Base-by-base conservation (phyloP, 1,140 invertebrate species). In the Phocides pigmalion region DNA sequence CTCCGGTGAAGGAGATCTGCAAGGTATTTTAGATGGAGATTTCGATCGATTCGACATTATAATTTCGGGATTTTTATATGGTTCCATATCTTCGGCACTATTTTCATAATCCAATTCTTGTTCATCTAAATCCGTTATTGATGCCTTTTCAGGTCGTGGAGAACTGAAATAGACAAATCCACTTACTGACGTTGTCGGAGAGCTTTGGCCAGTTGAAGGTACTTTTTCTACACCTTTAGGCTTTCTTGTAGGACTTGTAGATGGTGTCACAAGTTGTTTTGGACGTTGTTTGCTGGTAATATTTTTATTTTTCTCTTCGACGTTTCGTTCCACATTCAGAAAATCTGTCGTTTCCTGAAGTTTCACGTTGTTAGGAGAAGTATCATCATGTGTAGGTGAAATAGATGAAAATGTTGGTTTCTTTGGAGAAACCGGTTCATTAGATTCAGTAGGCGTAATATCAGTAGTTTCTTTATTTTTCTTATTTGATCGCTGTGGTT, bases 171-270 rank as follows among this genome's bases (percentile, higher is more conserved):
- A 89, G 25, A 89, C 79, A 62, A 92, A 92, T 5, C 90, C 92
- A 73, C 91, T 93, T 0, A 88, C 90, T n/a, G 90, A 91, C 16
- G 90, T 92, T 49, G 92, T 92, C 3, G 92, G 91, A 22, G 92
- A 92, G 66, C 89, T 92, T 72, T 91, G 88, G 15, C 81, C 84
- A 56, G 81, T 89, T 11, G 84, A 87, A 16, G 82, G 75, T 37
- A 71, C 81, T 20, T 67, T 81, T 66, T 91, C 90, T 49, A 37
- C 47, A 16, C 59, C 20, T 74, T 89, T 90, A 17, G 81, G 77
- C 72, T 87, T 89, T 44, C 85, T 77, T 16, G 85, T 89, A 22
- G 90, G 89, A 63, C 89, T 92, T 17, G 81, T 88, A 6, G 90
- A 90, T 19, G 90, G 89, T 50, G 90, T 88, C 11, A 84, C 70